These are phyloP conservation scores for Henicopernis longicauda DNA, from an alignment of 2,113 vertebrate genomes.

Conservation along the genomic window DNA sequence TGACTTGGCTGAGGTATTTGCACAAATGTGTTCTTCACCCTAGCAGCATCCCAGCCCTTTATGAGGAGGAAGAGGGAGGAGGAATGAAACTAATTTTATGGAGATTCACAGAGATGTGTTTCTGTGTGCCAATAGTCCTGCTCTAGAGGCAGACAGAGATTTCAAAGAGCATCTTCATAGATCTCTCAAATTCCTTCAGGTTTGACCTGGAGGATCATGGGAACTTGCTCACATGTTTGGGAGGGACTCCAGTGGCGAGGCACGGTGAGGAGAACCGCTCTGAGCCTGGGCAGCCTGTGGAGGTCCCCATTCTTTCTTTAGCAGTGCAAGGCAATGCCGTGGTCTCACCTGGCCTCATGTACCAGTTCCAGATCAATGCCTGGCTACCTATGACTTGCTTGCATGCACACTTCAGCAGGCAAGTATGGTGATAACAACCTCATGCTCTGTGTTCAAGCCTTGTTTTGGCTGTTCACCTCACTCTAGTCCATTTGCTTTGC, in stretches of 20 bases:
- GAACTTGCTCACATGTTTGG: background rate
- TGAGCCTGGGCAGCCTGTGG: background rate
- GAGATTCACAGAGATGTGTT: background rate
- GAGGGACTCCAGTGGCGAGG: background rate
- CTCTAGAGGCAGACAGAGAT: background rate
- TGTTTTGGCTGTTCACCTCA: background rate
- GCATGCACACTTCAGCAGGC: background rate
- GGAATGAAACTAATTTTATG: background rate
- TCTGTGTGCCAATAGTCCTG: background rate
- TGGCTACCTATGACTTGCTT: background rate
- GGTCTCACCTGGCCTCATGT: background rate
- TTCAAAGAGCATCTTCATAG: background rate
- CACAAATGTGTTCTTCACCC: background rate
- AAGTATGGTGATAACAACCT: background rate
- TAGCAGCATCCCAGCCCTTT: background rate
- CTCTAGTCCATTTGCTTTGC: background rate
- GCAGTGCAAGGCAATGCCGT: no score
- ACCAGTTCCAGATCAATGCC: background rate
- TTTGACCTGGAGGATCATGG: background rate
- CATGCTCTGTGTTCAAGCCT: background rate
- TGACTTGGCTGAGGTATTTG: background rate
- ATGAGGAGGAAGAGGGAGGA: background rate
- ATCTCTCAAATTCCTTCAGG: background rate
- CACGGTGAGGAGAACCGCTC: background rate
- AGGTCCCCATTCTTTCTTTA: rapidly evolving